Conservation (phyloP, 2,888 invertebrate species). For the Drosophila neoperkinsi region DNA sequence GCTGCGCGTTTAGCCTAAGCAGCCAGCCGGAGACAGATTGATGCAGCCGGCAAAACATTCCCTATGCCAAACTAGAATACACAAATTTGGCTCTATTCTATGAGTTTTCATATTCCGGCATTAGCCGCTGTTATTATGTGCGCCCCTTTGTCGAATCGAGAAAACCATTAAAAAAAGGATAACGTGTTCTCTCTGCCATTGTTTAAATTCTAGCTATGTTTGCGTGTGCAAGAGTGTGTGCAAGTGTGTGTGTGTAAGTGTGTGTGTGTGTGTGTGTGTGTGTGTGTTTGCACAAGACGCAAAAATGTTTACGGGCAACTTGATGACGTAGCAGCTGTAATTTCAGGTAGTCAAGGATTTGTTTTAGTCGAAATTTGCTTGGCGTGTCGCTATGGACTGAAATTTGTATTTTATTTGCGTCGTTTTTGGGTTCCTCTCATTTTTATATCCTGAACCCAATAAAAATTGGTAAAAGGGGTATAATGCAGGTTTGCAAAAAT, state of each 20-base stretch:
- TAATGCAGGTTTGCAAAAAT: background rate
- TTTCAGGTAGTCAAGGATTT: slow-evolving; percentile 51
- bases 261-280: slow-evolving; percentile 22
- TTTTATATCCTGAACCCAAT: background rate
- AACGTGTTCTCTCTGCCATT: slow-evolving; percentile 64
- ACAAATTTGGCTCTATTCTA: slow-evolving; percentile 21
- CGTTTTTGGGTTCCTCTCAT: slow-evolving; percentile 8
- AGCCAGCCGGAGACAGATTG: slow-evolving; percentile 21
- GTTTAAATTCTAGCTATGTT: slow-evolving; percentile 32
- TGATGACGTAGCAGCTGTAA: slow-evolving; percentile 52
- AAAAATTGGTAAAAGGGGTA: background rate
- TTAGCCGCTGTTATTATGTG: slow-evolving; percentile 70
- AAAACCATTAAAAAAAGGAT: slow-evolving; percentile 76
- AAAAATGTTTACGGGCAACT: slow-evolving; percentile 62
- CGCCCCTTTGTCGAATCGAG: slow-evolving; percentile 53
- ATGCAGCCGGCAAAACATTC: slow-evolving; percentile 10
- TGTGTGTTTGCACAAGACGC: slow-evolving; percentile 75
- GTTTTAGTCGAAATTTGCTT: slow-evolving; percentile 32
- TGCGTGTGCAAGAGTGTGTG: background rate
- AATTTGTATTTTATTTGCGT: slow-evolving; percentile 35
- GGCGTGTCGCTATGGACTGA: slow-evolving; percentile 11
- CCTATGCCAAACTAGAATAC: slow-evolving; percentile 1
- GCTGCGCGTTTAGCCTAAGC: slow-evolving; percentile 50
- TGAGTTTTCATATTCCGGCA: slow-evolving; percentile 38
- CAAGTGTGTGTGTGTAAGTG: slow-evolving; percentile 28